Evolutionary conservation across 2,797 vertebrate species (phyloP), one percentile per base, ranked within the genome.

Genomic region (Neosilurus mollespiculum): DNA sequence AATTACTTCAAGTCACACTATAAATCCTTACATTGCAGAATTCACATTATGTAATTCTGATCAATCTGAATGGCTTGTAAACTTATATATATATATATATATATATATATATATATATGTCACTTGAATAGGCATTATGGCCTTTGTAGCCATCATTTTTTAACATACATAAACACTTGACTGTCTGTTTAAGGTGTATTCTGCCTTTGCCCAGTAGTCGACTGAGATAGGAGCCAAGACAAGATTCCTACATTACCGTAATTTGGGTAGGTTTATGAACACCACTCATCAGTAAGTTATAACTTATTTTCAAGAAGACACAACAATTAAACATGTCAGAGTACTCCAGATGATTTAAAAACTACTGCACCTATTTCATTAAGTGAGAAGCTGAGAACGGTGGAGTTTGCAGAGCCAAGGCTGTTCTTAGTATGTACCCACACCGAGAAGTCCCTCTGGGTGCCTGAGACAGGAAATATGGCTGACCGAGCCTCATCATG

Each of bases 291-390:
- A 16, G 22, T 51, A 51, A 51, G 24, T 43, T 43, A 43, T 43
- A 43, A 43, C 20, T 24, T 49, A 20, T 24, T 77, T 77, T 78
- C 14, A 43, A 26, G 8, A 14, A 7, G 9, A 59, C 18, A 34
- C 53, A 76, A 75, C 16, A 11, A 76, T n/a, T 12, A 30, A n/a
- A 76, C 34, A 75, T 14, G 54, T 12, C 72, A 9, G 11, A 30
- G 16, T 26, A 70, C 66, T 69, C 34, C n/a, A 59, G 58, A 24
- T 11, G 26, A 12, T 77, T 61, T 69, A 69, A 8, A 72, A 83
- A 62, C 16, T 53, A 76, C 20, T 86, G 92, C 90, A 97, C 96
- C 94, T 43, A 96, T 96, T 86, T 97, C 93, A 9, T 82, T 78
- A 66, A 96, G 91, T 0, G 0, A 90, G 90, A 95, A 95, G 22